Evolutionary conservation across 2,797 vertebrate species (phyloP), one percentile per base, ranked within the genome.

Genomic region (Eulemur rubriventer): DNA sequence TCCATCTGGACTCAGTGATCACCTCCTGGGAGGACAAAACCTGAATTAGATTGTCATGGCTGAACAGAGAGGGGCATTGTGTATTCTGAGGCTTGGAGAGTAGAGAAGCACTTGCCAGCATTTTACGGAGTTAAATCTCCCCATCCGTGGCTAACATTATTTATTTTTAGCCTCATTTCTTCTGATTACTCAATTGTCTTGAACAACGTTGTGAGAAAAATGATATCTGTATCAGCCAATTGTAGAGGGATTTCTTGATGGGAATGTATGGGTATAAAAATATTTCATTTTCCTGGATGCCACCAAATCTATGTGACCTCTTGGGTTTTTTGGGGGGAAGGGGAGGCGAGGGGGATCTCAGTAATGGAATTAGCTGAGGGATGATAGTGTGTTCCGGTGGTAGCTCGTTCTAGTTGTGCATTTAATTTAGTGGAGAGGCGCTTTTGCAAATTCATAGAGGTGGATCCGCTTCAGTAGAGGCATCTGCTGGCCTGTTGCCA

Each of bases 21-120:
- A 89, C 95, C 96, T 96, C 96, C 96, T 87, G 86, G 96, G 94
- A 94, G 94, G 93, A 93, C 50, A 81, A 92, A 91, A 76, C 81
- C 91, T 96, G 96, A 97, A 98, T 98, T 97, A 97, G 96, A 92
- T 95, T 89, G 94, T 97, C 91, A 96, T 63, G 72, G 80, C 89
- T 89, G 96, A 97, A 83, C 80, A 94, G 94, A 89, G 67, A 84
- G 81, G 87, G 89, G 75, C 91, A 70, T 81, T 93, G 91, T 95
- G 83, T 52, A 28, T 94, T 85, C 22, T 63, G 84, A 87, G 73
- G 55, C 28, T 86, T 81, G 75, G 75, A 0, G 2, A 91, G 57
- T 33, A 28, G 88, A 67, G 75, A 57, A 79, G 5, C 16, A 4
- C 17, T 92, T 88, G 88, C 92, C 94, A 55, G 82, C 57, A 28